A percentile compares a stretch with the other conserved stretches of the same genome.
These are phyloP conservation scores for Pangasius sanitwongsei DNA, from an alignment of 2,797 vertebrate genomes.

Conservation along the genomic window DNA sequence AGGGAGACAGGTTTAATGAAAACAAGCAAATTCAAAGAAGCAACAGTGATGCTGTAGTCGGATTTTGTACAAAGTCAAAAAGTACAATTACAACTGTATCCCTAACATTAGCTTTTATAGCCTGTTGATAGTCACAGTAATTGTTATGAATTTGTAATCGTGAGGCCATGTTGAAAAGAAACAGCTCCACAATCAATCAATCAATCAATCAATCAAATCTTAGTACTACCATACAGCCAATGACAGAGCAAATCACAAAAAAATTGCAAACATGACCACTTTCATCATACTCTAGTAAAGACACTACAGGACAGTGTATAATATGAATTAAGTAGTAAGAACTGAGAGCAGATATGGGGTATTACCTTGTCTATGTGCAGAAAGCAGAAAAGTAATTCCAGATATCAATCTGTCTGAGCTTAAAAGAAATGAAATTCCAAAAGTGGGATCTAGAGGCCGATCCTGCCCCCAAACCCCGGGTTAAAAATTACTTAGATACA, in stretches of 20 bases:
- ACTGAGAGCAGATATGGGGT: background rate
- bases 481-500: slow-evolving; percentile 43
- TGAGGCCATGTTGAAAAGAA: background rate
- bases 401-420: background rate
- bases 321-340: background rate
- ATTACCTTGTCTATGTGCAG: slow-evolving; percentile 47
- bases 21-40: background rate
- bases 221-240: background rate
- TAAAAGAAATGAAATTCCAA: slow-evolving; percentile 4
- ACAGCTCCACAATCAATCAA: background rate
- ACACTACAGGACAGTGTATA: background rate
- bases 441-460: background rate
- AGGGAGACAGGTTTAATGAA: background rate
- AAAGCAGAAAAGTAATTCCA: slow-evolving; percentile 35
- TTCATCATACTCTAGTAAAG: background rate
- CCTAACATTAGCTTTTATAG: background rate
- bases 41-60: background rate
- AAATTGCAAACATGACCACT: background rate
- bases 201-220: background rate
- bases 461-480: slow-evolving; percentile 8
- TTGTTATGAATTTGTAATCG: background rate
- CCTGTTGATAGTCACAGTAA: background rate
- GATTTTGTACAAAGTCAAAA: background rate
- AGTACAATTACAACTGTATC: background rate
- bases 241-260: background rate